Base-by-base conservation (phyloP, 2,888 invertebrate species). In the Bombylius discolor region DNA sequence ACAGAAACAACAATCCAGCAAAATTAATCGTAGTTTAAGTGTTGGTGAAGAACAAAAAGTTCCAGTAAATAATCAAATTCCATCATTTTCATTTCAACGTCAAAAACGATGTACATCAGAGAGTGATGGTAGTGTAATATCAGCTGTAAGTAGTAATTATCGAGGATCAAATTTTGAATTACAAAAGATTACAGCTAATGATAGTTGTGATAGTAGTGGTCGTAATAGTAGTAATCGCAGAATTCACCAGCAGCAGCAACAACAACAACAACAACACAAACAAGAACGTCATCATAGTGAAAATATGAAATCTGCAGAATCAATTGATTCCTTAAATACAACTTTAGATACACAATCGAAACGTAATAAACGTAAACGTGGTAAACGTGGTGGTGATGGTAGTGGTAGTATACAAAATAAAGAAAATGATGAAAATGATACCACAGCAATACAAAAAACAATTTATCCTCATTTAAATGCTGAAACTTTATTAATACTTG, bases 341-440 rank as follows among this genome's bases (percentile, higher is more conserved):
- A 23, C 23, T 23, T 23, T 3, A 23, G 23, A 23, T 23, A 23
- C 23, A 23, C 3, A 1, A 23, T 23, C 23, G 23, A 23, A 23
- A 50, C 39, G 31, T 34, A 51, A 51, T 11, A 33, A 31, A 46
- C 14, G 50, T 8, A 33, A 13, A 3, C 45, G 51, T 9, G 51
- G 51, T 6, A 45, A 46, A 34, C 51, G 51, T 34, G 51, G 34
- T 34, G n/a, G 31, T 42, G 31, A 13, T 5, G 13, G 11, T 5
- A 14, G 36, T 36, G 3, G 36, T 36, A 2, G 36, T 36, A 36
- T 6, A 8, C 7, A 46, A 46, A 46, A 11, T 1, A 83, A 81
- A 2, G 46, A 46, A 46, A 46, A 46, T 14, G 46, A 46, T 13
- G 12, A 46, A 8, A 49, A 39, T 36, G 12, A 34, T 50, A 50